Evolutionary conservation across 2,888 invertebrate genomes (phyloP).

Genomic region (Exephanes ischioxanthus): DNA sequence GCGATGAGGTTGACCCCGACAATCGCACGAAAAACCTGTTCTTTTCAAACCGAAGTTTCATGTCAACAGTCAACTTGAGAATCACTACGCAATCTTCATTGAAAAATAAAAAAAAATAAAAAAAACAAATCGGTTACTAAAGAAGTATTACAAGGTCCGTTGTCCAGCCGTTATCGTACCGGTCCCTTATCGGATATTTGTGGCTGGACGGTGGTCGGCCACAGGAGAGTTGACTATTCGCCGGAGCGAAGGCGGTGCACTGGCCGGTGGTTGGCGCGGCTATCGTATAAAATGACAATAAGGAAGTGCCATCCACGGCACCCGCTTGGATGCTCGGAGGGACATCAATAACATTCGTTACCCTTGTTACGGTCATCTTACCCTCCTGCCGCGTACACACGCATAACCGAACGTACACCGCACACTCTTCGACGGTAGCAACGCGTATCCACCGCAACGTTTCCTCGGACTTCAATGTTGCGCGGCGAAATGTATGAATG

Average conservation of each 20-base stretch:
- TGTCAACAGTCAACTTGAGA: too few relatives aligned
- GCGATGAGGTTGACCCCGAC: too few relatives aligned
- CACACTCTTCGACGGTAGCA: not conserved
- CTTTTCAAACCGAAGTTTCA: too few relatives aligned
- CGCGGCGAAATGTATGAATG: slow-evolving; percentile 7
- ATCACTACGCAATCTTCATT: too few relatives aligned
- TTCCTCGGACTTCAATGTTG: slow-evolving; percentile 15
- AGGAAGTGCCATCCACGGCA: slow-evolving; percentile 75
- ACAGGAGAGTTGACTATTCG: not conserved
- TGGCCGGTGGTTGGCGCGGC: slow-evolving; percentile 36
- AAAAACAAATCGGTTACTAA: not conserved
- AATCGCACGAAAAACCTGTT: too few relatives aligned
- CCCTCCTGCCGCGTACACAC: slow-evolving; percentile 31
- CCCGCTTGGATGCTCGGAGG: slow-evolving; percentile 58
- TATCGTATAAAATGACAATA: slow-evolving; percentile 82
- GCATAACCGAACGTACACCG: not conserved
- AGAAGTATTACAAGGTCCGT: not conserved
- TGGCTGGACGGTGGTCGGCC: slow-evolving; percentile 75
- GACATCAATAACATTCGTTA: slow-evolving; percentile 83
- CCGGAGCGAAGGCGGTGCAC: not conserved
- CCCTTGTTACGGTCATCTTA: slow-evolving; percentile 67
- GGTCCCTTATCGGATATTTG: slow-evolving; percentile 79
- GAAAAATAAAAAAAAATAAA: too few relatives aligned
- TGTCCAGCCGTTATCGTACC: slow-evolving; percentile 54
- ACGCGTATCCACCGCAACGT: not conserved